Evolutionary conservation across 2,888 invertebrate genomes (phyloP).

Genomic region (Chorisops tibialis): DNA sequence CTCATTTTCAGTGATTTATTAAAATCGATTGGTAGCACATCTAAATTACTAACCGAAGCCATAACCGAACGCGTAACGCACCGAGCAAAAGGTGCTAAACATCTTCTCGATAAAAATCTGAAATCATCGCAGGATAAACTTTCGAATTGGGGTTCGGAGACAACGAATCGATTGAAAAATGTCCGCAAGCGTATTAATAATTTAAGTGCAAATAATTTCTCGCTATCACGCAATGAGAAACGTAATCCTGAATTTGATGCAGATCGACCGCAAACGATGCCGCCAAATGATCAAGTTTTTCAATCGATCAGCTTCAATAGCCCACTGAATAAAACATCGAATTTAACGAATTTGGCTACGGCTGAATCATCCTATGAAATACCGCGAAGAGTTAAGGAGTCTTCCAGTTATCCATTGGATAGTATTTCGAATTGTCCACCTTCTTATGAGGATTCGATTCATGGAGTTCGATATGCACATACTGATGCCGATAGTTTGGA

Average conservation of each 20-base stretch:
- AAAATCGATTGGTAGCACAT: slow-evolving; percentile 49
- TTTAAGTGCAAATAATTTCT: slow-evolving; percentile 35
- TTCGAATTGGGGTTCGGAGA: slow-evolving; percentile 44
- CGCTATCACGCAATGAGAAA: slow-evolving; percentile 36
- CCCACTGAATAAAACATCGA: slow-evolving; percentile 44
- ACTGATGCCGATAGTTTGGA: slow-evolving; percentile 4
- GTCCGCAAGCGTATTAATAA: slow-evolving; percentile 42
- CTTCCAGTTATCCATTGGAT: slow-evolving; percentile 12
- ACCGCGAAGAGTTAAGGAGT: slow-evolving; percentile 41
- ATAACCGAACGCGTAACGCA: slow-evolving; percentile 49
- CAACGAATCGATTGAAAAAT: slow-evolving; percentile 44
- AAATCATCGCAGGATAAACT: slow-evolving; percentile 47
- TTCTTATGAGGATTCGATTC: slow-evolving; percentile 46
- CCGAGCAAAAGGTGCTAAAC: slow-evolving; percentile 48
- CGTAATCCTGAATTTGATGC: slow-evolving; percentile 36
- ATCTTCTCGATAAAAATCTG: slow-evolving; percentile 48
- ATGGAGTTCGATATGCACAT: not conserved
- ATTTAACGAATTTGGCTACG: slow-evolving; percentile 40
- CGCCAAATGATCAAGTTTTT: slow-evolving; percentile 49
- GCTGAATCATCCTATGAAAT: slow-evolving; percentile 46
- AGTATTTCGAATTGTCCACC: slow-evolving; percentile 38
- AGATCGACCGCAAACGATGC: slow-evolving; percentile 48
- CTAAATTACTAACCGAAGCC: slow-evolving; percentile 48
- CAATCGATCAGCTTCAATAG: slow-evolving; percentile 48
- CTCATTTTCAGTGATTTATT: slow-evolving; percentile 44